Evolutionary conservation across 2,797 vertebrate species (phyloP), one percentile per base, ranked within the genome.

Genomic region (Brachyalestes nurse): DNA sequence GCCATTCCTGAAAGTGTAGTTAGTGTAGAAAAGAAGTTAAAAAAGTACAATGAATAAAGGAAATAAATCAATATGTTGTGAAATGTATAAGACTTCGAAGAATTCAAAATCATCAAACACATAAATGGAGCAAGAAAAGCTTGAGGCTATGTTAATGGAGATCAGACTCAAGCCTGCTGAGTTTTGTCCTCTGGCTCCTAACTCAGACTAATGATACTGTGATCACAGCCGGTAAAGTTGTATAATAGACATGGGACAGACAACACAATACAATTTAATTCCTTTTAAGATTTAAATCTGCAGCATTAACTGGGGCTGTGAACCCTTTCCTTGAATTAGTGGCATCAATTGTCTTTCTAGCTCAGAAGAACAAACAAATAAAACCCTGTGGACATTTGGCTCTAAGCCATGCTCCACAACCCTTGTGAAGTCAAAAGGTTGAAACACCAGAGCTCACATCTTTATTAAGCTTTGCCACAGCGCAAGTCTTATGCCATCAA

Each of bases 371-470:
- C 23, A 53, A 53, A 71, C 67, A 67, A 21, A 51, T 12, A 45
- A 45, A 45, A 51, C 16, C 23, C 23, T 53, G 13, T 19, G 28
- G 47, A 25, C 45, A 51, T 16, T 71, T 71, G 23, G 17, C 69
- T 4, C 2, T 16, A 72, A 38, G 25, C 49, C 49, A 55, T 28
- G 17, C 1, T n/a, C n/a, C 14, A 28, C 28, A 55, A 21, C 16
- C 25, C n/a, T 72, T 38, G 8, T 9, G 38, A 38, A 72, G 23
- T 55, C 4, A 72, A 71, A 71, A 72, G 17, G 16, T 72, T 55
- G 9, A 72, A 72, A 53, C n/a, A 69, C 42, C 42, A 45, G 5
- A 8, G 7, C 42, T 45, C 7, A 45, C 42, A 8, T 45, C 42
- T 45, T 45, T 8, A 12, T 45, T 8, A 45, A 45, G 10, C 42